phyloP scores from a whole-genome alignment of 2,113 vertebrate species.

The Oryzias javanicus region DNA sequence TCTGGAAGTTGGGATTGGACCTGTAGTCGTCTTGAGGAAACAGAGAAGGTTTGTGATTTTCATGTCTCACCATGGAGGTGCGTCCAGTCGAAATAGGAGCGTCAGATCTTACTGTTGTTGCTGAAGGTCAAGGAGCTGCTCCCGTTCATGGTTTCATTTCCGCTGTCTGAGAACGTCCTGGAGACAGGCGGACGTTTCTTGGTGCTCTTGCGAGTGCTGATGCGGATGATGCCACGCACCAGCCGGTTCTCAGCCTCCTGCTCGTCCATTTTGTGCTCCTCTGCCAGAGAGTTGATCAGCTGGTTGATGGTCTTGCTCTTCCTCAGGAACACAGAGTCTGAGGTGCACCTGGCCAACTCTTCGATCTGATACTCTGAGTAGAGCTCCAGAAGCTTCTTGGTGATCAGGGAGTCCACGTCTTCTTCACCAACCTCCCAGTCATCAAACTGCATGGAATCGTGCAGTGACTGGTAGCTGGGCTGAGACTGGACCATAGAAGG shows the following conservation, averaged over 20 bases:
- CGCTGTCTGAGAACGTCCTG: constrained; percentile 80
- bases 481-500: constrained; percentile 25
- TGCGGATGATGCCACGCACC: constrained; percentile 93
- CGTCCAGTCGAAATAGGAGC: not conserved
- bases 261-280: constrained; percentile 79
- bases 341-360: constrained; percentile 91
- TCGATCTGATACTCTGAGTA: constrained; percentile 97
- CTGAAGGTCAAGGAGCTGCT: constrained; percentile 79
- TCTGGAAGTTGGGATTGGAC: constrained; percentile 85
- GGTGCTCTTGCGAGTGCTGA: constrained; percentile 87
- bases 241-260: constrained; percentile 92
- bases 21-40: constrained; percentile 65
- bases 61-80: not conserved
- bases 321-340: constrained; percentile 92
- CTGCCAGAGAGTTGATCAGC: constrained; percentile 85
- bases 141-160: constrained; percentile 89
- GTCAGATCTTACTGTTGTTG: constrained; percentile 81
- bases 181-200: constrained; percentile 56
- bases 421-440: constrained; percentile 84
- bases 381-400: constrained; percentile 92
- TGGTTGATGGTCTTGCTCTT: constrained; percentile 93
- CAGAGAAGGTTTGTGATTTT: constrained; percentile 2
- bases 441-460: constrained; percentile 67
- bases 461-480: constrained; percentile 72
- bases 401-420: constrained; percentile 89